A percentile compares a stretch with the other conserved stretches of the same genome.
phyloP scores from a whole-genome alignment of 2,888 invertebrate genomes.

The Stomorhina lunata region DNA sequence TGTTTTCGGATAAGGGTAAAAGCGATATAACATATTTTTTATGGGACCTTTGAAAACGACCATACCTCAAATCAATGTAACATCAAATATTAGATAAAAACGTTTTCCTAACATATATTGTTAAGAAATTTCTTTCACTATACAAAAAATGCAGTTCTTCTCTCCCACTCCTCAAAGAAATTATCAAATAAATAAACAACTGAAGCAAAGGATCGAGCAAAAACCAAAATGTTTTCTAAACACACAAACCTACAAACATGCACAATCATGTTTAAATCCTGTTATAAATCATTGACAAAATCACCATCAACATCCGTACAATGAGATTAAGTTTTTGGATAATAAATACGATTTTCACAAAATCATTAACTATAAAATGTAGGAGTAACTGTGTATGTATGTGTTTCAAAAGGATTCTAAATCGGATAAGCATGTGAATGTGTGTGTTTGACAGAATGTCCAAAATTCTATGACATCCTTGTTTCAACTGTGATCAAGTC shows the following conservation, averaged over 20 bases:
- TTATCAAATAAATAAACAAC: slow-evolving; percentile 8
- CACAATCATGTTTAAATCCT: slow-evolving; percentile 39
- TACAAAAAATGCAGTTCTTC: no score
- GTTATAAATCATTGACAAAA: slow-evolving; percentile 58
- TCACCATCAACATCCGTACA: slow-evolving; percentile 27
- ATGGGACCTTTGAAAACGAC: no score
- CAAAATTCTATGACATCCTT: background rate
- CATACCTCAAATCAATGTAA: no score
- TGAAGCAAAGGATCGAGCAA: background rate
- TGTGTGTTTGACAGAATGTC: background rate
- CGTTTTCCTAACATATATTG: no score
- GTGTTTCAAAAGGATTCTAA: background rate
- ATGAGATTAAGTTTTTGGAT: slow-evolving; percentile 48
- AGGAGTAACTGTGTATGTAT: slow-evolving; percentile 27
- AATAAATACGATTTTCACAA: slow-evolving; percentile 54
- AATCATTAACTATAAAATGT: slow-evolving; percentile 45
- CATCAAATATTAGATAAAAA: no score
- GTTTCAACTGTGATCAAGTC: slow-evolving; percentile 12
- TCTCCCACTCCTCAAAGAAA: no score
- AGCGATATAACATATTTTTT: no score
- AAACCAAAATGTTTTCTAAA: background rate
- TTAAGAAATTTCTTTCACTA: no score
- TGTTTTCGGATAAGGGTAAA: no score
- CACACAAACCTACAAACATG: no score
- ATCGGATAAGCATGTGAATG: background rate